Conservation (phyloP, 2,113 vertebrate genomes). For the Tachysurus vachellii region DNA sequence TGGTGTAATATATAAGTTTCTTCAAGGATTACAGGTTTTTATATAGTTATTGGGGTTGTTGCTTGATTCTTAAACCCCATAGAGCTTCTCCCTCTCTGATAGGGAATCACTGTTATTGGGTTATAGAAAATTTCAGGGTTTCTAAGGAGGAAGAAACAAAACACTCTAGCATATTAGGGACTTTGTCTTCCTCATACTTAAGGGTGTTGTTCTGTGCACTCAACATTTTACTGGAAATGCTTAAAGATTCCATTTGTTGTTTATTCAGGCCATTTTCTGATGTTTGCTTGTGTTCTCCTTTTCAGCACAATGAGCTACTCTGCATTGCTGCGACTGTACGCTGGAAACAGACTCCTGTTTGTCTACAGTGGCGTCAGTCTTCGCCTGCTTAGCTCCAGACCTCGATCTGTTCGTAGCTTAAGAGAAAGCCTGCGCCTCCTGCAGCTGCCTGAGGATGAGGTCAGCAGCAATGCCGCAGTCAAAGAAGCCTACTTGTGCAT, state of each 20-base stretch:
- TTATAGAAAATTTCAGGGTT: neutral
- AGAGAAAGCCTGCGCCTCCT: slow-evolving; percentile 70
- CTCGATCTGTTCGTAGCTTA: slow-evolving; percentile 58
- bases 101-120: neutral
- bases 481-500: slow-evolving; percentile 82
- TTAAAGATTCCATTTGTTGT: neutral
- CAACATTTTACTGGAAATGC: neutral
- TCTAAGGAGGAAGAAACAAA: neutral
- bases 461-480: slow-evolving; percentile 70
- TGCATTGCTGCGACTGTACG: slow-evolving; percentile 32
- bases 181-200: neutral
- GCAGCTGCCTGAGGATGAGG: slow-evolving; percentile 62
- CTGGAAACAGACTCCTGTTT: slow-evolving; percentile 30
- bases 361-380: slow-evolving; percentile 5
- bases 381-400: slow-evolving; percentile 49
- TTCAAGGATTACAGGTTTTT: neutral
- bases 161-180: neutral
- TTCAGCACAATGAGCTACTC: slow-evolving; percentile 49
- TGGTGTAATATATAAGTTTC: neutral
- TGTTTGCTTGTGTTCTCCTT: neutral
- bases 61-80: neutral
- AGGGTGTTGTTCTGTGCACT: neutral
- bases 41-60: neutral
- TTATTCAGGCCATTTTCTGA: neutral
- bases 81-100: neutral